Conservation (phyloP, 2,797 vertebrate genomes). For the Xenopus petersii region DNA sequence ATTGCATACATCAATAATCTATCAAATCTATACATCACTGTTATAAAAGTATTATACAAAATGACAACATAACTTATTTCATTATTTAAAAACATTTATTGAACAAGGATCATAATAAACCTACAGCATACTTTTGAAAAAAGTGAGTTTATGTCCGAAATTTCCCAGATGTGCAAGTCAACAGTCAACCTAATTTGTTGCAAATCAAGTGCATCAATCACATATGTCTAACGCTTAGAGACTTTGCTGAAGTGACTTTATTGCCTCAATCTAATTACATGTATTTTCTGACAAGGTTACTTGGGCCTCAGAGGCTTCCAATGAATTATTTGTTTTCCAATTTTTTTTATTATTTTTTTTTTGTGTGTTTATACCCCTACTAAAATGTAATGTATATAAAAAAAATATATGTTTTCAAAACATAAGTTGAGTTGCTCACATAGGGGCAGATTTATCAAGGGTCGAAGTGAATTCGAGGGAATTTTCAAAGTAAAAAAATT, state of each 20-base stretch:
- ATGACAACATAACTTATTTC: too few species aligned
- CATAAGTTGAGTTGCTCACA: neutral
- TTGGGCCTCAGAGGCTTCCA: neutral
- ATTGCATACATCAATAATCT: too few species aligned
- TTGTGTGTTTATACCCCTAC: too few species aligned
- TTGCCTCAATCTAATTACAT: neutral
- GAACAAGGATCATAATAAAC: neutral
- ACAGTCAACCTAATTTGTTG: neutral
- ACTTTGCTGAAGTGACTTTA: neutral
- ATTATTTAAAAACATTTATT: too few species aligned
- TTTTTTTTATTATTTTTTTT: too few species aligned
- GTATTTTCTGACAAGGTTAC: neutral
- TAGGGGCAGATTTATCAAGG: too few species aligned
- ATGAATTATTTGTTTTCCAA: neutral
- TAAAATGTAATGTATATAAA: too few species aligned
- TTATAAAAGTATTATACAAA: too few species aligned
- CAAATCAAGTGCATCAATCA: neutral
- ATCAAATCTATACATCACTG: too few species aligned
- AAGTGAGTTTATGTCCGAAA: neutral
- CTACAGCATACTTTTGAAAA: neutral
- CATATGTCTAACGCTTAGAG: neutral
- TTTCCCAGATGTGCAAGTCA: neutral
- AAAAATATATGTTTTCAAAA: neutral
- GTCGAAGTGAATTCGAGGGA: too few species aligned
- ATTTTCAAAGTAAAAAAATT: too few species aligned